Conservation (phyloP, 2,888 invertebrate genomes). For the Saturnia japonica region DNA sequence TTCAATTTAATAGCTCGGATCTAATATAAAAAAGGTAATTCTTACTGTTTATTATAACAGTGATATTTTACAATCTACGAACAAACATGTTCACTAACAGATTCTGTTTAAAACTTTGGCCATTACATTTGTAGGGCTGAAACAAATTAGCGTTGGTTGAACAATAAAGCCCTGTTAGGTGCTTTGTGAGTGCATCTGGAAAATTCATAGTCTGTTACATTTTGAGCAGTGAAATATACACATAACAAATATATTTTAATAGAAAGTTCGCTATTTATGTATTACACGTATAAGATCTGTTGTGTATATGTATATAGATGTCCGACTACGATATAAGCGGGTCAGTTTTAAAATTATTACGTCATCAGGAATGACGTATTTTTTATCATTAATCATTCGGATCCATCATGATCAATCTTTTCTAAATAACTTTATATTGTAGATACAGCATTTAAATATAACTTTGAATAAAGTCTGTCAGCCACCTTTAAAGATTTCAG, state of each 20-base stretch:
- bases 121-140: slow-evolving; percentile 7
- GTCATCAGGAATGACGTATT: too few species aligned
- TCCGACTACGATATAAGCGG: too few species aligned
- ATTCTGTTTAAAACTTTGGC: slow-evolving; percentile 5
- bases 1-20: not conserved
- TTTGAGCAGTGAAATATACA: not conserved
- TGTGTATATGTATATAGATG: too few species aligned
- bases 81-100: not conserved
- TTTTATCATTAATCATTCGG: too few species aligned
- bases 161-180: slow-evolving; percentile 7
- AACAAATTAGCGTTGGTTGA: slow-evolving; percentile 10
- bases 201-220: slow-evolving; percentile 7
- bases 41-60: not conserved
- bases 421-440: too few species aligned
- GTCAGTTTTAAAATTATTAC: too few species aligned
- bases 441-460: too few species aligned
- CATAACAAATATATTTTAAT: not conserved
- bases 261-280: not conserved
- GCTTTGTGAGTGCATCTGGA: slow-evolving; percentile 10
- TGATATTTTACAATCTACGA: not conserved
- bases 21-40: too few species aligned
- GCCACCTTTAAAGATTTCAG: too few species aligned
- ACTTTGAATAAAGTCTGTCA: too few species aligned
- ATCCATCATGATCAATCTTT: too few species aligned
- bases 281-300: too few species aligned